Conservation (phyloP, 2,113 vertebrate species). For the Plectropomus leopardus region DNA sequence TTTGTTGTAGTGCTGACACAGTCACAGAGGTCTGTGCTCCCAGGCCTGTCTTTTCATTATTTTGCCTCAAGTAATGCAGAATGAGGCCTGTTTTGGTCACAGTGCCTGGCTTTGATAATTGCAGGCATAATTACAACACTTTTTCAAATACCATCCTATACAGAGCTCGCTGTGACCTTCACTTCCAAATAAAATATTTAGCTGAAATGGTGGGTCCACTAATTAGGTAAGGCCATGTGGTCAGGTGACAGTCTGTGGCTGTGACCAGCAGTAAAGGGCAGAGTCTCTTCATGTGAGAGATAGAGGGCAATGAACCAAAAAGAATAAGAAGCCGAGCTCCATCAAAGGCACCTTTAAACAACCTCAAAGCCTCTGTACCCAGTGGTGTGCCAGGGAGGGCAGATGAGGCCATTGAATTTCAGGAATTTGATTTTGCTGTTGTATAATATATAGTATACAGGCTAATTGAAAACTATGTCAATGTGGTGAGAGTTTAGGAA, state of each 20-base stretch:
- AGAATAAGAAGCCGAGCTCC: neutral
- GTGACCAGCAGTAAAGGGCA: constrained; percentile 28
- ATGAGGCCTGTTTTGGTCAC: constrained; percentile 41
- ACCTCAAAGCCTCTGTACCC: neutral
- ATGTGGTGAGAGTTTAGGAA: too few relatives aligned
- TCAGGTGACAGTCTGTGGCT: constrained; percentile 19
- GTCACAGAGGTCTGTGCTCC: constrained; percentile 35
- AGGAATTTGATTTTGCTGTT: too few relatives aligned
- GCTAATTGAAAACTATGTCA: too few relatives aligned
- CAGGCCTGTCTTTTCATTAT: constrained; percentile 34
- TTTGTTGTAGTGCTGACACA: constrained; percentile 62
- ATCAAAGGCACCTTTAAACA: neutral
- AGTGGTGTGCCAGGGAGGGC: too few relatives aligned
- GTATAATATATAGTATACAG: too few relatives aligned
- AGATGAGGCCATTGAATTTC: too few relatives aligned
- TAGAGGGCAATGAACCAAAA: constrained; percentile 21
- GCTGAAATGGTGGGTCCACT: constrained; percentile 40
- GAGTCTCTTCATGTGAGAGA: constrained; percentile 16
- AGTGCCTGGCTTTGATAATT: constrained; percentile 64
- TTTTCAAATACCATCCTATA: constrained; percentile 35
- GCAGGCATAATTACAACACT: constrained; percentile 50
- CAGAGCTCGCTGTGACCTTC: constrained; percentile 55
- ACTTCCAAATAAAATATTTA: constrained; percentile 66
- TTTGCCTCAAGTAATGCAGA: constrained; percentile 38
- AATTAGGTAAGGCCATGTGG: constrained; percentile 63